These are phyloP conservation scores for Cyrtorhinus lividipennis DNA, from an alignment of 1,140 invertebrate species.

Conservation along the genomic window DNA sequence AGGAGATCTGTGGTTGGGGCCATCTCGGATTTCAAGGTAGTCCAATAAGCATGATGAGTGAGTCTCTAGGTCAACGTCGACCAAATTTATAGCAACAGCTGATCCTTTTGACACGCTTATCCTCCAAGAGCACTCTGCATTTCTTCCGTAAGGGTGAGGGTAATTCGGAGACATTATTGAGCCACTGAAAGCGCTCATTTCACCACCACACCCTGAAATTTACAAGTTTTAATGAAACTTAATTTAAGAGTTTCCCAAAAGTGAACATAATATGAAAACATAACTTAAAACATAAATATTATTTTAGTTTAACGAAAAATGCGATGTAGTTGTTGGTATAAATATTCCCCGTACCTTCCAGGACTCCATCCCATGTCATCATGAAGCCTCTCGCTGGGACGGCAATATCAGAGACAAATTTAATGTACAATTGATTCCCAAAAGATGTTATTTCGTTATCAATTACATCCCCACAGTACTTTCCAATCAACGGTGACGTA, in stretches of 20 bases:
- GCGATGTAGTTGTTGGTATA: too few relatives aligned
- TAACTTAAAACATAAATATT: too few relatives aligned
- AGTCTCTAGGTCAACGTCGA: slow-evolving; percentile 55
- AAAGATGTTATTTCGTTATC: slow-evolving; percentile 47
- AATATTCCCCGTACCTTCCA: slow-evolving; percentile 20
- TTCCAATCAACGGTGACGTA: slow-evolving; percentile 54
- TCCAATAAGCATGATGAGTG: slow-evolving; percentile 41
- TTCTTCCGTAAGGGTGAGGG: slow-evolving; percentile 49
- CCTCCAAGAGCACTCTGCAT: slow-evolving; percentile 61
- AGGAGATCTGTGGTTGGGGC: slow-evolving; percentile 31
- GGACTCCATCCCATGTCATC: slow-evolving; percentile 48
- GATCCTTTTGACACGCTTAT: slow-evolving; percentile 62
- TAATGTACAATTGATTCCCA: slow-evolving; percentile 48
- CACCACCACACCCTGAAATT: slow-evolving; percentile 62
- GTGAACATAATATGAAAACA: too few relatives aligned
- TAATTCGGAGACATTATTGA: slow-evolving; percentile 70
- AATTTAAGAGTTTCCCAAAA: too few relatives aligned
- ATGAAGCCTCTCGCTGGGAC: slow-evolving; percentile 44
- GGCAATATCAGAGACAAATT: slow-evolving; percentile 52
- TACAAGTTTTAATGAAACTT: too few relatives aligned
- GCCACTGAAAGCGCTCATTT: slow-evolving; percentile 43
- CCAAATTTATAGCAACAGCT: slow-evolving; percentile 43
- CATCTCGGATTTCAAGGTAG: slow-evolving; percentile 49
- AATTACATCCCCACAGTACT: slow-evolving; percentile 48
- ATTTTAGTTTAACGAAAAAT: too few relatives aligned